phyloP scores from a whole-genome alignment of 1,140 invertebrate species.

The Yoshiicerus persimilis region DNA sequence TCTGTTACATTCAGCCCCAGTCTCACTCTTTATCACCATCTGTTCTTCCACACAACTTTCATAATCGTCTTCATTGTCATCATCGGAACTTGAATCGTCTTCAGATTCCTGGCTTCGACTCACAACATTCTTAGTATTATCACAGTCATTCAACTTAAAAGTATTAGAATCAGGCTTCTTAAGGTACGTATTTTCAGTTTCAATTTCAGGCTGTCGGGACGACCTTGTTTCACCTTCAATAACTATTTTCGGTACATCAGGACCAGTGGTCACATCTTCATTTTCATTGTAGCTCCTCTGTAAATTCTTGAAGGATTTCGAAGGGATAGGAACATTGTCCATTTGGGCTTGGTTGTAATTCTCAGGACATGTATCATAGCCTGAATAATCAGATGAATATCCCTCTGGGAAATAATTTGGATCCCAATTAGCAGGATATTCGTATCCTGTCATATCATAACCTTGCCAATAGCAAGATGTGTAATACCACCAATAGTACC shows the following conservation, averaged over 20 bases:
- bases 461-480: conserved; percentile 40
- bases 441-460: conserved; percentile 27
- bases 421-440: conserved; percentile 37
- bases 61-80: conserved; percentile 26
- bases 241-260: conserved; percentile 30
- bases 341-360: neutral
- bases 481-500: conserved; percentile 49
- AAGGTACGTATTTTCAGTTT: conserved; percentile 15
- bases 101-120: neutral
- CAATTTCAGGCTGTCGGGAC: neutral
- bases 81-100: conserved; percentile 6
- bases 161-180: conserved; percentile 26
- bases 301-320: neutral
- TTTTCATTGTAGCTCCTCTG: neutral
- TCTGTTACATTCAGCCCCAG: conserved; percentile 41
- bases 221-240: conserved; percentile 10
- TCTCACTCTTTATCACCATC: conserved; percentile 39
- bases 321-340: neutral
- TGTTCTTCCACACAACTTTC: conserved; percentile 27
- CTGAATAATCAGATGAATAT: neutral
- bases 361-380: neutral
- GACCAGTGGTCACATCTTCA: neutral
- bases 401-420: neutral
- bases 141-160: conserved; percentile 35
- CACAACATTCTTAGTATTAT: conserved; percentile 22